phyloP scores from a whole-genome alignment of 2,888 invertebrate species.

The Oeneis ivallda region DNA sequence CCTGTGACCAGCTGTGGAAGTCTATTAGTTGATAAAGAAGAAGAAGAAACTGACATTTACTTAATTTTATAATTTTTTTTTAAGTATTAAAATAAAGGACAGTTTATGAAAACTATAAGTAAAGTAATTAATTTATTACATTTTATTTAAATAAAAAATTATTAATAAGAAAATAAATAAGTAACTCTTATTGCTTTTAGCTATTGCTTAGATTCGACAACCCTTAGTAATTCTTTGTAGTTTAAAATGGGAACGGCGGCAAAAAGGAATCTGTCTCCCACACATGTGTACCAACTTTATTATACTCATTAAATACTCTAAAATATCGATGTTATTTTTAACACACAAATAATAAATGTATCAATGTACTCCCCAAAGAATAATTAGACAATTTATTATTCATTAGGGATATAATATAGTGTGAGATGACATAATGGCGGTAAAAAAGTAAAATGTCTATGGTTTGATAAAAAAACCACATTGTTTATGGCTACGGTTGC shows the following conservation, averaged over 20 bases:
- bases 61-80: too few relatives aligned
- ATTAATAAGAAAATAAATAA: too few relatives aligned
- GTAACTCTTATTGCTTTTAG: not conserved
- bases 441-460: constrained; percentile 44
- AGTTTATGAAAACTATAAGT: too few relatives aligned
- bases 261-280: constrained; percentile 26
- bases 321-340: constrained; percentile 40
- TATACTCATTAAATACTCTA: constrained; percentile 29
- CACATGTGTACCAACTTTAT: constrained; percentile 35
- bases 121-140: too few relatives aligned
- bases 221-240: constrained; percentile 23
- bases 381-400: constrained; percentile 63
- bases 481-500: constrained; percentile 48
- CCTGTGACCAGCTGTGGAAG: too few relatives aligned
- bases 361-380: constrained; percentile 52
- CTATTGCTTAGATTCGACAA: constrained; percentile 18
- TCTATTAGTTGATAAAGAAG: too few relatives aligned
- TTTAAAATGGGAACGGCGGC: constrained; percentile 26
- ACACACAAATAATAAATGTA: constrained; percentile 49
- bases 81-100: too few relatives aligned
- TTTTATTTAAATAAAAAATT: too few relatives aligned
- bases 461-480: constrained; percentile 43
- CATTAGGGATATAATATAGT: constrained; percentile 53
- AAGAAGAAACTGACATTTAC: too few relatives aligned
- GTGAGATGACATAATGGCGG: constrained; percentile 59